Evolutionary conservation across 1,140 invertebrate genomes (phyloP).

Genomic region (Spodoptera litura): DNA sequence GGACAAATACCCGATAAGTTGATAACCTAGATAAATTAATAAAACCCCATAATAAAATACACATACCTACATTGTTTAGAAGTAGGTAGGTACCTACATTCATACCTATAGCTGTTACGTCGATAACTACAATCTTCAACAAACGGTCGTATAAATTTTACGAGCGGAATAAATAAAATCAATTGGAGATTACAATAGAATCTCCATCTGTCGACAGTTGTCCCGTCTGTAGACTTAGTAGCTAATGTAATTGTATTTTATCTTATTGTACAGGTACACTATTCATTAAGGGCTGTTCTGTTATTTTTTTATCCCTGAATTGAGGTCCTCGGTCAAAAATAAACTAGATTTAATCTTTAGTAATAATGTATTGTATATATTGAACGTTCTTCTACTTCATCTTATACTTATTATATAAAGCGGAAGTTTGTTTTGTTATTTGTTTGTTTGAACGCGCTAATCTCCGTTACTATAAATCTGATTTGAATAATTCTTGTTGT

Average conservation of each 20-base stretch:
- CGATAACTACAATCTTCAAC: conserved; percentile 31
- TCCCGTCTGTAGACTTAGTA: neutral
- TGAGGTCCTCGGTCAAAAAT: neutral
- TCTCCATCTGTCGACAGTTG: conserved; percentile 11
- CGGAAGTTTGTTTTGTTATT: too few species aligned
- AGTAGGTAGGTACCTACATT: neutral
- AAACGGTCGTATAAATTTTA: conserved; percentile 39
- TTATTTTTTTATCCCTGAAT: neutral
- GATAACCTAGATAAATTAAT: neutral
- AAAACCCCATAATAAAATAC: neutral
- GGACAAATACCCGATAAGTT: too few species aligned
- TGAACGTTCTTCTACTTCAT: neutral
- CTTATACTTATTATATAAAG: too few species aligned
- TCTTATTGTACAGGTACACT: conserved; percentile 4
- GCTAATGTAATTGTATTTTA: conserved; percentile 23
- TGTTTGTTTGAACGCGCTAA: too few species aligned
- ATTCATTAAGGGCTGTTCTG: neutral
- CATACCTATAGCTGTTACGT: conserved; percentile 3
- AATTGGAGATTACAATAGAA: conserved; percentile 41
- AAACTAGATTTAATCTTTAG: neutral
- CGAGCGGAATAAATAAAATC: conserved; percentile 46
- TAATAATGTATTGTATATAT: too few species aligned
- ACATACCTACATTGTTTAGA: conserved; percentile 14
- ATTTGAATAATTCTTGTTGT: too few species aligned
- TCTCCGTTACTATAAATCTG: too few species aligned